A percentile compares a stretch with the other conserved stretches of the same genome.
Conservation (phyloP, 2,113 vertebrate genomes). For the Campylomormyrus tamandua region DNA sequence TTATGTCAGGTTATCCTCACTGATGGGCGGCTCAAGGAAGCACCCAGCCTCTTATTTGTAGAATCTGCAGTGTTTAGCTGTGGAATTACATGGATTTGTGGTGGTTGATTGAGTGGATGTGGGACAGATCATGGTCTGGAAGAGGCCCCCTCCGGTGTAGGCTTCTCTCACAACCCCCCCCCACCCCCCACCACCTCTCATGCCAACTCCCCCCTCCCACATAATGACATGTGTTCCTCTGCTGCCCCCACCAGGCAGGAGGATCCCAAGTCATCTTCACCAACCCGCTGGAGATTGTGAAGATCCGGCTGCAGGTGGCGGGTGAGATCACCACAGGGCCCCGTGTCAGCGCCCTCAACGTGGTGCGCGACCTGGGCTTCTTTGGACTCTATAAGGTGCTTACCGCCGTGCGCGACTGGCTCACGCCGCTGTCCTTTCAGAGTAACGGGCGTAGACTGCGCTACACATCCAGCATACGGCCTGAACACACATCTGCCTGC, state of each 20-base stretch:
- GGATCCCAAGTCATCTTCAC: constrained; percentile 97
- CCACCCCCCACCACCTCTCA: background rate
- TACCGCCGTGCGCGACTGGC: background rate
- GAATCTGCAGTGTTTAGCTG: background rate
- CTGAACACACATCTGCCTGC: background rate
- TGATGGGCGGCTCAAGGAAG: background rate
- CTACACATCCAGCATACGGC: background rate
- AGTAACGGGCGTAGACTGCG: background rate
- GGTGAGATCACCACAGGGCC: constrained; percentile 96
- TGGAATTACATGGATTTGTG: background rate
- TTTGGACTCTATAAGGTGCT: constrained; percentile 95
- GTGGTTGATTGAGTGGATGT: background rate
- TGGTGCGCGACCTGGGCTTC: constrained; percentile 86
- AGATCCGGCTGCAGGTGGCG: constrained; percentile 96
- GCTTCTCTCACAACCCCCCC: background rate
- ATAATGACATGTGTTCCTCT: background rate
- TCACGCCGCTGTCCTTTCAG: background rate
- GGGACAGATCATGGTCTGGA: background rate
- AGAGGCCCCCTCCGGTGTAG: background rate
- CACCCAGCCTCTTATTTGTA: background rate
- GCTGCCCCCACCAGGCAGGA: constrained; percentile 69
- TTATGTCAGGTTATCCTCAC: background rate
- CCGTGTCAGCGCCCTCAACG: constrained; percentile 82
- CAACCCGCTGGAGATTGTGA: constrained; percentile 97
- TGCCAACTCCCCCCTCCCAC: background rate